phyloP scores from a whole-genome alignment of 2,113 vertebrate genomes.

The Platycercus adscitus region DNA sequence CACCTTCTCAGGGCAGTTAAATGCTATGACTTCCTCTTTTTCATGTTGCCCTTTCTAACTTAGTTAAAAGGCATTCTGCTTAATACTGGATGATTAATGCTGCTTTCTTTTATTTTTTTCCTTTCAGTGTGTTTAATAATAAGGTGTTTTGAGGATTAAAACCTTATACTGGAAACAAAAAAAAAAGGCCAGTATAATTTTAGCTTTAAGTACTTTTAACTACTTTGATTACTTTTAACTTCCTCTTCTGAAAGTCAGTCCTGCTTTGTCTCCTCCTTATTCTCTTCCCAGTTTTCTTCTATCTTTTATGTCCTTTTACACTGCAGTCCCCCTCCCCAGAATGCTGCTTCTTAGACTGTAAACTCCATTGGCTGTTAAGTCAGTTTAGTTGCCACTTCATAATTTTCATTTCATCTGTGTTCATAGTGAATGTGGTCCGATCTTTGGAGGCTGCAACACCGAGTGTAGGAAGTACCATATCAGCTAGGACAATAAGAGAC shows the following conservation, averaged over 20 bases:
- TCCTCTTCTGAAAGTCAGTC: background rate
- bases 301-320: background rate
- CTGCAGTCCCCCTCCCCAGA: background rate
- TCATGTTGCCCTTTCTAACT: background rate
- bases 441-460: background rate
- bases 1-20: conserved; percentile 6
- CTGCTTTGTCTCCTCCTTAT: background rate
- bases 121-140: background rate
- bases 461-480: background rate
- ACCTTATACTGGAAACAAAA: background rate
- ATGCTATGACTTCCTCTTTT: background rate
- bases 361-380: background rate
- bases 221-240: background rate
- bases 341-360: background rate
- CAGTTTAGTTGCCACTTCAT: background rate
- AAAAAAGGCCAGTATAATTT: background rate
- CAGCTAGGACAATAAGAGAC: background rate
- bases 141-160: background rate
- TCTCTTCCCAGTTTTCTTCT: background rate
- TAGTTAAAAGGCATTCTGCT: background rate
- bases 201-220: background rate
- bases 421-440: background rate
- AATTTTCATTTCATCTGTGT: background rate
- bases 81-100: background rate
- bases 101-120: background rate